Evolutionary conservation across 1,140 invertebrate species (phyloP), one percentile per base, ranked within the genome.

Genomic region (Meloidogyne hapla): DNA sequence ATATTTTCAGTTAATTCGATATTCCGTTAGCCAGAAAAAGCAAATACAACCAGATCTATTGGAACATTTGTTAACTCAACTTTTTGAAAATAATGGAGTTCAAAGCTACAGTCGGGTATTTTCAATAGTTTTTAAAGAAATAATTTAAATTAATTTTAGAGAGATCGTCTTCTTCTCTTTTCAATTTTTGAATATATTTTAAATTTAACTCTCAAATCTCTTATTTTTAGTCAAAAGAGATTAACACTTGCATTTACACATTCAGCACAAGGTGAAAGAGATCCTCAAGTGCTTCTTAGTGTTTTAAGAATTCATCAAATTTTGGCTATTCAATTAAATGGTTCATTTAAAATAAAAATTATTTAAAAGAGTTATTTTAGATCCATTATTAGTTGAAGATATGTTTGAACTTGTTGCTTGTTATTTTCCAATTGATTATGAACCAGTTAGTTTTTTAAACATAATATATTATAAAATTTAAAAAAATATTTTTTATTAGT

Each of bases 401-500:
- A 80, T 83, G 76, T 83, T 83, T 69, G 82, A 83, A 62, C 73
- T 79, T 18, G 72, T 83, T 21, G 82, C 82, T 42, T 81, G 79
- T 62, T 83, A 83, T 69, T 83, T 68, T 62, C 82, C 82, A n/a
- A 74, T 83, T 15, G 82, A 83, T 23, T 83, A 81, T 62, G 77
- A 79, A 48, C 82, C 82, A 42, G 82, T 78, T 23, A 56, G 64
- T 75, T 62, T 23, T 42, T 38, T 28, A n/a, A n/a, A n/a, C n/a
- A n/a, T n/a, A n/a, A n/a, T n/a, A n/a, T 76, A 61, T 38, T 21
- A 28, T 25, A 75, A 74, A 75, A 2, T 28, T 45, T 15, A 45
- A 18, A 23, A 38, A 33, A 8, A 21, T 56, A 12, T 18, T 45
- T 45, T 77, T 25, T 77, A 62, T 23, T 77, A 64, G 66, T 64